Conservation (phyloP, 2,797 vertebrate genomes). For the Triplophysa bombifrons region DNA sequence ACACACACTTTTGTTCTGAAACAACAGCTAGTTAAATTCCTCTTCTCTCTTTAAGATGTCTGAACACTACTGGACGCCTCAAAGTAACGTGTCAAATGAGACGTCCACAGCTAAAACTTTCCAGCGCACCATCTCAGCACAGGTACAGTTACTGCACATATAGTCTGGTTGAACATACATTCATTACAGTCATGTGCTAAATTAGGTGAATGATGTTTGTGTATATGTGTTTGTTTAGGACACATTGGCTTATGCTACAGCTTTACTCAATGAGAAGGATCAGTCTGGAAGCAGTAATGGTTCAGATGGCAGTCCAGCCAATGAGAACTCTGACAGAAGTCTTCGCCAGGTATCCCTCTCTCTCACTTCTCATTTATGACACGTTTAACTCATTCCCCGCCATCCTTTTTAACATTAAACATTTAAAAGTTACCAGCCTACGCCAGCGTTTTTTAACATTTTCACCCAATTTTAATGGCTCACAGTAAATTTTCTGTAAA, state of each 20-base stretch:
- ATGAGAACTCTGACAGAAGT: conserved; percentile 90
- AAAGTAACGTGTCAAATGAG: conserved; percentile 97
- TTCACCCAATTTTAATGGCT: too few relatives aligned
- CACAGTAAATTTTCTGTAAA: too few relatives aligned
- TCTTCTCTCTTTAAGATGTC: conserved; percentile 85
- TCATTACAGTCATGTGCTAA: too few relatives aligned
- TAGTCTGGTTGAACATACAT: too few relatives aligned
- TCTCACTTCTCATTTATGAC: too few relatives aligned
- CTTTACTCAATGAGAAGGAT: conserved; percentile 96
- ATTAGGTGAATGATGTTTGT: not conserved
- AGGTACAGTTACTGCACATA: conserved; percentile 73
- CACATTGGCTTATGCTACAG: conserved; percentile 95
- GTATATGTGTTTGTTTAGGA: conserved; percentile 77
- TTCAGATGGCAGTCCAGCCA: conserved; percentile 95
- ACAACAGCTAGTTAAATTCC: not conserved
- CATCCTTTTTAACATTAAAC: too few relatives aligned
- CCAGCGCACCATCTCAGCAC: conserved; percentile 97
- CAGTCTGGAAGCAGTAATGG: conserved; percentile 98
- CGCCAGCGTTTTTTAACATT: too few relatives aligned
- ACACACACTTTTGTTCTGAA: not conserved
- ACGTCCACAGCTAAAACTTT: conserved; percentile 99
- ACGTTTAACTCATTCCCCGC: too few relatives aligned
- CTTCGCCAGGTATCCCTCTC: conserved; percentile 86
- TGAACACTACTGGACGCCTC: conserved; percentile 98
- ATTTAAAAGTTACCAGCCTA: too few relatives aligned